Evolutionary conservation across 2,888 invertebrate genomes (phyloP), one percentile per base, ranked within the genome.

Genomic region (Coenonympha arcania): DNA sequence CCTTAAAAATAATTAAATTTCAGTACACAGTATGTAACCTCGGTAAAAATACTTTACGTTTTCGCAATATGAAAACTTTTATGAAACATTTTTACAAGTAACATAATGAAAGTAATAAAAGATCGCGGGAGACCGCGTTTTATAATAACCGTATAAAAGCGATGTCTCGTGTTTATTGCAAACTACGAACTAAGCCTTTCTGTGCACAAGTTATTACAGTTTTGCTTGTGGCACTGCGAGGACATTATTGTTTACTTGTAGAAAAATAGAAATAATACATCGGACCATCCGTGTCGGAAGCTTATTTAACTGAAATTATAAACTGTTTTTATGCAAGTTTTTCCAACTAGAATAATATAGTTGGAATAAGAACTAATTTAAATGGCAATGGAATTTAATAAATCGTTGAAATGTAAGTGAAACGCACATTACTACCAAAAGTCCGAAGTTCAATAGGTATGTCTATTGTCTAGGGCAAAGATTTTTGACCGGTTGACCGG

Each of bases 61-160:
- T 45, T 34, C 22, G 36, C 37, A 24, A 24, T 31, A 40, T 30
- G 18, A 40, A 42, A 49, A 33, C 42, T 66, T 63, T 57, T 60
- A 60, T 61, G 57, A 59, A 62, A 53, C 56, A 64, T 62, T 66
- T 62, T 59, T 60, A 61, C 59, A 61, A 65, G 59, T 61, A 61
- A 63, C 62, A 66, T 68, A 64, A 66, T 66, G 63, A 62, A 63
- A 63, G 67, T 65, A 66, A 67, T 66, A 67, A 65, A 66, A 64
- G 64, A 57, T 59, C 56, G 41, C 24, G 57, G 49, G 54, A 60
- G 56, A 58, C 54, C 49, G 56, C 62, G 62, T 62, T 62, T 63
- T 62, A 65, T 68, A 70, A 66, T 65, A 68, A 63, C 59, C 61
- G 60, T 62, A 59, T 50, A 48, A 63, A 63, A 56, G 59, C 55